Evolutionary conservation across 1,140 invertebrate genomes (phyloP).

Genomic region (Aradophagus sp.): DNA sequence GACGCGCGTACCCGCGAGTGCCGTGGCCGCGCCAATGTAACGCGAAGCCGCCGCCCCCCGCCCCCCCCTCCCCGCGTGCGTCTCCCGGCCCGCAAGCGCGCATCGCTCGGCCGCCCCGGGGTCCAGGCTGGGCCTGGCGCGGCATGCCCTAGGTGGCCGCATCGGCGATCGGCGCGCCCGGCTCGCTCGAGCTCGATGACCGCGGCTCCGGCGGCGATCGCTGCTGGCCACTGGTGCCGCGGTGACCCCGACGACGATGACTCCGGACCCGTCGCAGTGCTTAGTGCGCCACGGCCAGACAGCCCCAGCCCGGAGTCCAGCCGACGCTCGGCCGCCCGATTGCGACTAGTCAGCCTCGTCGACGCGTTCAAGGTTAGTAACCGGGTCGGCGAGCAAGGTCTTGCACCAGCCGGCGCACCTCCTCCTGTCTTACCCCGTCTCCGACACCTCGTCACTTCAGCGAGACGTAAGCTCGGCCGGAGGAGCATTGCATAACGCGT

Average conservation of each 20-base stretch:
- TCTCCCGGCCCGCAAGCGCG: constrained; percentile 4
- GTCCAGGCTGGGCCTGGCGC: neutral
- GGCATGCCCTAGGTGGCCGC: constrained; percentile 14
- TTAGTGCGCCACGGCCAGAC: constrained; percentile 13
- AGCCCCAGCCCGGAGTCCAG: constrained; percentile 5
- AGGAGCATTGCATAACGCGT: constrained; percentile 66
- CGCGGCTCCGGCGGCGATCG: constrained; percentile 2
- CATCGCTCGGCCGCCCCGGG: neutral
- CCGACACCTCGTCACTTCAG: too few relatives aligned
- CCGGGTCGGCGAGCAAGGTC: too few relatives aligned
- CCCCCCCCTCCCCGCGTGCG: neutral
- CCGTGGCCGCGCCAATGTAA: constrained; percentile 13
- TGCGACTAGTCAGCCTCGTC: constrained; percentile 52
- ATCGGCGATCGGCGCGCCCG: too few relatives aligned
- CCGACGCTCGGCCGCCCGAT: constrained; percentile 11
- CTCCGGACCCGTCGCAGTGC: constrained; percentile 13
- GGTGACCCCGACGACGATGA: constrained; percentile 7
- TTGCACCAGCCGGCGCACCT: too few relatives aligned
- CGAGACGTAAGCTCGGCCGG: constrained; percentile 43
- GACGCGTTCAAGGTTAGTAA: constrained; percentile 55
- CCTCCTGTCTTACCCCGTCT: too few relatives aligned
- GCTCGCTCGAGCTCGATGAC: too few relatives aligned
- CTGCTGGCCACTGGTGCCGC: constrained; percentile 5
- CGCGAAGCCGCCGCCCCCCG: constrained; percentile 7
- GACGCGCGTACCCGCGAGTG: constrained; percentile 36